Base-by-base conservation (phyloP, 2,113 vertebrate species). In the Pachypanchax playfairii region DNA sequence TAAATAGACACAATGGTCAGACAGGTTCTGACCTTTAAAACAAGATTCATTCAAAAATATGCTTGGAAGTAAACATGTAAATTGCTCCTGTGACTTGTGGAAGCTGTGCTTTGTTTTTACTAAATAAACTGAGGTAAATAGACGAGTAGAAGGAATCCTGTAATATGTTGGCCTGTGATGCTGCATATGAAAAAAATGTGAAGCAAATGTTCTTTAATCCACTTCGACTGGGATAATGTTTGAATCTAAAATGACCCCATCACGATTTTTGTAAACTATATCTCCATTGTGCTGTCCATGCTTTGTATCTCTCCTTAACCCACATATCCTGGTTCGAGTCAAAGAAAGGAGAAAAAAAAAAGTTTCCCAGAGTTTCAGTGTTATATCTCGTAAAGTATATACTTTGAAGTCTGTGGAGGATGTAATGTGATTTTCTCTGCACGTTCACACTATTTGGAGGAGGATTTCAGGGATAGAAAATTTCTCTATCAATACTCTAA, bases 1-100 rank as follows among this genome's bases (percentile, higher is more conserved):
- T 61, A 22, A 70, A 43, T 42, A 9, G 25, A 65, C 65, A 33
- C 49, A 26, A 26, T 47, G 65, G 73, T 71, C 73, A 70, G 52
- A 67, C 44, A 44, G 41, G 33, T 22, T 53, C 35, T 77, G 70
- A 85, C 75, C 75, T 77, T 77, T 73, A 12, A 8, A 63, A 49
- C 9, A 38, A 58, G 47, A 55, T 57, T 79, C 42, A 28, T 75
- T 63, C 41, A 60, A 46, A 60, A 42, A 51, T 36, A 49, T 25
- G 33, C 50, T 61, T 73, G 51, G n/a, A 33, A 53, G 7, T 7
- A 4, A 73, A 62, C 47, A 52, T 17, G 26, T 3, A 7, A 6
- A 4, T 26, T 15, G 15, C 25, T 58, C 25, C 3, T 35, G 39
- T 33, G 22, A 38, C 13, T 50, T 21, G 11, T 15, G 3, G 24